Base-by-base conservation (phyloP, 1,140 invertebrate species). In the Trissolcus basalis region DNA sequence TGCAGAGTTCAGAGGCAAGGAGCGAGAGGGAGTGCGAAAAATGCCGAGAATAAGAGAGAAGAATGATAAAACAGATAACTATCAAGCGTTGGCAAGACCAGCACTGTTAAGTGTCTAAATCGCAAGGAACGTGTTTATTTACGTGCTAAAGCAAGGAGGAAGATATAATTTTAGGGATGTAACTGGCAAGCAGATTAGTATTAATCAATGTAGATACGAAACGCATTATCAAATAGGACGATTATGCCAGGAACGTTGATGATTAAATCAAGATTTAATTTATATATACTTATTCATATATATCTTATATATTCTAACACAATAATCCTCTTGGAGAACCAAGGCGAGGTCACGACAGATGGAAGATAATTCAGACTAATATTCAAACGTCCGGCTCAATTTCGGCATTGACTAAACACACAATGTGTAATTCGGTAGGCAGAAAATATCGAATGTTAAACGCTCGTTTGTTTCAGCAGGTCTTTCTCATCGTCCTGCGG, bases 81-180 rank as follows among this genome's bases (percentile, higher is more conserved):
- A 80, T 64, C 60, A 76, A 73, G 72, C 77, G 78, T 79, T 83
- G 69, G 48, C 69, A 79, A 63, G 68, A 65, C 33, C 70, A 41
- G 44, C 49, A 45, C 68, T 69, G 81, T 75, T 76, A 82, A 81
- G 67, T 79, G 59, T 65, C 51, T 78, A 69, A 82, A 82, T 80
- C 70, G 56, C 71, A 27, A 65, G 71, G 49, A 79, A 82, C 80
- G 77, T 78, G 79, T 79, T 79, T 79, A 80, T 80, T 73, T 76
- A 51, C 56, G 27, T 13, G 48, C 7, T 60, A 50, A 19, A 55
- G 14, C 10, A 55, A 61, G 41, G 44, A 63, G 39, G 6, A 6
- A 51, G 9, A 44, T 59, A 76, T 64, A 63, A 69, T 72, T 72
- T 72, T 54, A 63, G 44, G 58, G 49, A 67, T 64, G 39, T 36